A percentile compares a stretch with the other conserved stretches of the same genome.
Conservation (phyloP, 2,888 invertebrate species). For the Tipula confusa region DNA sequence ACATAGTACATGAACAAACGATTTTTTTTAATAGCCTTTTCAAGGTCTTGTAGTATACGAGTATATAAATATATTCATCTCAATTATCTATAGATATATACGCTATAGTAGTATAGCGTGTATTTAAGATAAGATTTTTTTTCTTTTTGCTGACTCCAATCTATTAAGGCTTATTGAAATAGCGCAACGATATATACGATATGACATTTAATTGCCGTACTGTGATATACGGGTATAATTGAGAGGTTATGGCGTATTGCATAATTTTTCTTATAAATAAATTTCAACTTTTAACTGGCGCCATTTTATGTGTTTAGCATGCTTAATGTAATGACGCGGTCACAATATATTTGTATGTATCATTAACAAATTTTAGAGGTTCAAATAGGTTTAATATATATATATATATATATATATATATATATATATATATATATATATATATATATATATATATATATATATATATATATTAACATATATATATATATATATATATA, state of each 20-base stretch:
- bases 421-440: no score
- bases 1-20: not conserved
- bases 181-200: not conserved
- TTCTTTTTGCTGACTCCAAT: not conserved
- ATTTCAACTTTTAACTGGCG: not conserved
- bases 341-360: no score
- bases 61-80: not conserved
- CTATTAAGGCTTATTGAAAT: slow-evolving; percentile 3
- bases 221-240: not conserved
- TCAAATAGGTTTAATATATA: no score
- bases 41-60: not conserved
- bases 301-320: not conserved
- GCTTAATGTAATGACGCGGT: no score
- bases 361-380: no score
- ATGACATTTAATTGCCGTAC: not conserved
- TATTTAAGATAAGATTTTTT: not conserved
- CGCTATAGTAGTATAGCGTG: not conserved
- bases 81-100: not conserved
- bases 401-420: no score
- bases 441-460: no score
- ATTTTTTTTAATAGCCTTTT: not conserved
- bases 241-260: not conserved
- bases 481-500: no score
- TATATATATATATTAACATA: no score
- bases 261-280: no score